Base-by-base conservation (phyloP, 35 echinoderm and acorn worm genomes). In the Strongylocentrotus purpuratus region DNA sequence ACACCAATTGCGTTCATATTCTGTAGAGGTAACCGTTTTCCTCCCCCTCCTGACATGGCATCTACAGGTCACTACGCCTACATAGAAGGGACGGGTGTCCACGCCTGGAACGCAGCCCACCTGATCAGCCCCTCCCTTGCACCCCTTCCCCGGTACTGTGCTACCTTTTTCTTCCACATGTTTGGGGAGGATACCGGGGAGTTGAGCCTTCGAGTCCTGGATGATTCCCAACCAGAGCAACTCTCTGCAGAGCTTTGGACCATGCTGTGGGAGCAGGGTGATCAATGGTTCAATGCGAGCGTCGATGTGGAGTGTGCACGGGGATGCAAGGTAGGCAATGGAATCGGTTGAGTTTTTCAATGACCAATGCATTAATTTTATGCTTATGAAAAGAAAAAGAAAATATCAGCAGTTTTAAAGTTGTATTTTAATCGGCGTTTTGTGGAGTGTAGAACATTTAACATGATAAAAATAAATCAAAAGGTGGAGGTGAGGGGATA, bases 1-100 rank as follows among this genome's bases (percentile, higher is more conserved):
- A 41, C 3, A 41, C 35, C 0, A 5, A 59, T 28, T 78, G 61
- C 20, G 3, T 78, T 78, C 28, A 8, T 78, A 4, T 78, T 28
- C 65, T 5, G 61, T 25, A 70, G 61, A 70, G 31, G 87, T 88
- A 88, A 32, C 11, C 31, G 70, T 85, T 85, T 87, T 28, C 31
- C 86, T 5, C 33, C 86, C 28, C 20, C 18, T 14, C 86, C 86
- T 41, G 35, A 35, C 33, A 35, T 87, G 20, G 11, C 47, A 32
- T 94, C 31, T 31, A 70, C 48, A 98, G 97, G 96, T 48, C 94
- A 98, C 85, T 98, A 97, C 90, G 91, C 97, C 22, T 98, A 95
- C 61, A 95, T 98, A 2, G 97, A 98, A 90, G 86, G 95, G 33
- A 96, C 95, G 22, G 92, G 90, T 59, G 86, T 86, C 0, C 78